Percentiles rank a stretch among this genome's conserved stretches.
Evolutionary conservation across 2,888 invertebrate genomes (phyloP).

Genomic region (Phengaris alcon): DNA sequence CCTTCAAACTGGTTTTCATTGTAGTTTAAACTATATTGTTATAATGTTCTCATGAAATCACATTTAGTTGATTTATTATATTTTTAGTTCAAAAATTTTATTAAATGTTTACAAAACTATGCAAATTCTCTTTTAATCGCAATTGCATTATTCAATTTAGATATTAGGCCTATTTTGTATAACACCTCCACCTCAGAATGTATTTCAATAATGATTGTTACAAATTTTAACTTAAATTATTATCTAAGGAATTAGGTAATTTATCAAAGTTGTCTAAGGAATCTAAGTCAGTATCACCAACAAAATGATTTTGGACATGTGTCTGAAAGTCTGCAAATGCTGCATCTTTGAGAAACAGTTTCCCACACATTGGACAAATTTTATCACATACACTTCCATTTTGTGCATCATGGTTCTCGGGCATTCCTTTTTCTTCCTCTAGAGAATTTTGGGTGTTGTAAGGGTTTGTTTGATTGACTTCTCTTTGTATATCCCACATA

Average conservation of each 20-base stretch:
- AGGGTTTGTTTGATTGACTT: slow-evolving; percentile 64
- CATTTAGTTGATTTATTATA: not conserved
- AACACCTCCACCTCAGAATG: not conserved
- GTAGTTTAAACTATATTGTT: too few species aligned
- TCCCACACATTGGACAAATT: slow-evolving; percentile 88
- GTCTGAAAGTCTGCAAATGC: slow-evolving; percentile 83
- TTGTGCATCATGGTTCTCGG: slow-evolving; percentile 44
- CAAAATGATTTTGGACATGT: slow-evolving; percentile 89
- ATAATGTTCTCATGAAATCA: not conserved
- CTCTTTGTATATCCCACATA: slow-evolving; percentile 68
- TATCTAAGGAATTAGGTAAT: slow-evolving; percentile 65
- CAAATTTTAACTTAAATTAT: slow-evolving; percentile 27
- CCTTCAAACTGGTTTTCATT: too few species aligned
- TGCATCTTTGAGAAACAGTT: slow-evolving; percentile 77
- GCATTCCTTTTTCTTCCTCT: slow-evolving; percentile 49
- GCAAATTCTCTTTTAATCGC: not conserved
- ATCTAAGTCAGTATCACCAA: slow-evolving; percentile 77
- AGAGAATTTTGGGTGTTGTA: slow-evolving; percentile 61
- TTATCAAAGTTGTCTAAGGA: slow-evolving; percentile 78
- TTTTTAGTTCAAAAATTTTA: not conserved
- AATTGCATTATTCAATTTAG: not conserved
- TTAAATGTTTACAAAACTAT: not conserved
- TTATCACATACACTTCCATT: slow-evolving; percentile 59
- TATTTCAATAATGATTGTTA: not conserved
- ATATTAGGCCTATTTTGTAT: not conserved